Base-by-base conservation (phyloP, 2,113 vertebrate species). In the Solea solea region DNA sequence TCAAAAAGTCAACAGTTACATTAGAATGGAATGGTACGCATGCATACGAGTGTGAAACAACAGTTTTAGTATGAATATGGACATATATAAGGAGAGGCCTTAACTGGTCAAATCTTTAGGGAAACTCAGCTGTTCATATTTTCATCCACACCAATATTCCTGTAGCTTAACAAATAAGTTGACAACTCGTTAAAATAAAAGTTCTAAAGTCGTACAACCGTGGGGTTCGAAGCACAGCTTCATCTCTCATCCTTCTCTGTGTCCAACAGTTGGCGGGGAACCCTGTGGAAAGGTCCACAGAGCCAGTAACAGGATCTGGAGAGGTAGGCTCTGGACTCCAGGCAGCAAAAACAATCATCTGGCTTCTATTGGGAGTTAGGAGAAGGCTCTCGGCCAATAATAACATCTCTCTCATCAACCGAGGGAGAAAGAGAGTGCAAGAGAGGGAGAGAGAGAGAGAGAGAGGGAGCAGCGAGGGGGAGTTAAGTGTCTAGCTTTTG, bases 261-360 rank as follows among this genome's bases (percentile, higher is more conserved):
- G 70, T 78, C 59, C 53, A 77, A 50, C 51, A 79, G 70, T 45
- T 56, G n/a, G 72, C 67, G 44, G 70, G 21, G 80, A 82, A 80
- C 74, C 13, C 48, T 42, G 72, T 76, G 64, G 71, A 87, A 79
- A 82, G 57, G 76, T 78, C 83, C 79, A 78, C 58, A 78, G 73
- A 73, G 70, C 81, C 73, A 79, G 89, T 89, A 91, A 91, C 78
- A 72, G 79, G 89, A 91, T 89, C 85, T 83, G 79, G 82, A 87
- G 85, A 86, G 83, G 82, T 72, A 79, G 57, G 80, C 79, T 86
- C 77, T 84, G 83, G 79, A 90, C 84, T 76, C 80, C 67, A 70
- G 76, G 85, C 90, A 90, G 86, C 80, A 91, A 90, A 93, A 93
- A 93, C 93, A 93, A 92, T 93, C 90, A 91, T 89, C 82, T 76